Evolutionary conservation across 2,797 vertebrate genomes (phyloP).

Genomic region (Knipowitschia caucasica): DNA sequence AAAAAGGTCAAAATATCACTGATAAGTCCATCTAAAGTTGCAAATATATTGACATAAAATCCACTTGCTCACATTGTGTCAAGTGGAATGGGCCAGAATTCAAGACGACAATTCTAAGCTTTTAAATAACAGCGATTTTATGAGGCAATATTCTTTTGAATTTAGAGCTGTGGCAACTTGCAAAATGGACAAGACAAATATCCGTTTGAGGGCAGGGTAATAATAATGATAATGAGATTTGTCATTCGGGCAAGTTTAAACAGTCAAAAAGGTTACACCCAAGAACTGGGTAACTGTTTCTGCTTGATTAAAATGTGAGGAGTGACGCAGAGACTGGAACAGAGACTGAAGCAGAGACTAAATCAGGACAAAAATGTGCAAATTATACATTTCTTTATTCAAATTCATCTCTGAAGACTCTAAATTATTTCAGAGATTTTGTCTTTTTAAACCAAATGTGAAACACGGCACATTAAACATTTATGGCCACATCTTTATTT

Average conservation of each 20-base stretch:
- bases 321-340: no score
- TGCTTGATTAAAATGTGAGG: background rate
- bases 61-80: no score
- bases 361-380: background rate
- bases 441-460: conserved; percentile 1
- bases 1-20: no score
- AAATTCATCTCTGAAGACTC: background rate
- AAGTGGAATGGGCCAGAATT: no score
- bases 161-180: background rate
- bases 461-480: background rate
- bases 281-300: background rate
- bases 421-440: background rate
- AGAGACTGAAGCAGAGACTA: background rate
- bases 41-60: no score
- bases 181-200: no score
- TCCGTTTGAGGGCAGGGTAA: background rate
- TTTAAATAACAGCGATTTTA: no score
- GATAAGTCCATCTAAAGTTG: background rate
- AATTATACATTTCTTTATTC: no score
- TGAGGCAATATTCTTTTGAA: background rate
- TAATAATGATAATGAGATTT: background rate
- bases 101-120: no score
- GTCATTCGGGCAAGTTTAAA: background rate
- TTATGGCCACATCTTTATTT: no score
- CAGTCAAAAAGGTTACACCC: background rate